Evolutionary conservation across 2,888 invertebrate genomes (phyloP).

Genomic region (Heteromurus nitidus): DNA sequence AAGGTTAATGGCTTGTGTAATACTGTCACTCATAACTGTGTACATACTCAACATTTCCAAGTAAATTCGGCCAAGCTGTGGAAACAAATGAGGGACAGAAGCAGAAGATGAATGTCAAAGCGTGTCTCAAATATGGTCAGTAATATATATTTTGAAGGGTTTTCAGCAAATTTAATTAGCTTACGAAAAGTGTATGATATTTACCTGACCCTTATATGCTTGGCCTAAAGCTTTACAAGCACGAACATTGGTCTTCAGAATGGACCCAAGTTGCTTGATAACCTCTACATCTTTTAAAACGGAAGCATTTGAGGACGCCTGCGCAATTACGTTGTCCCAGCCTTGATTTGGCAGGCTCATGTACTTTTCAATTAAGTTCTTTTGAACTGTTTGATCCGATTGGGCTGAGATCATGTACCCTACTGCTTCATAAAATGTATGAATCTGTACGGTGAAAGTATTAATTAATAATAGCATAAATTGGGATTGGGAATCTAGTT

Average conservation of each 20-base stretch:
- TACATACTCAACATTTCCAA: slow-evolving; percentile 99
- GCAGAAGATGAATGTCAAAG: neutral
- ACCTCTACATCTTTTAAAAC: slow-evolving; percentile 96
- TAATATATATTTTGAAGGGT: slow-evolving; percentile 10
- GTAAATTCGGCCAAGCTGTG: slow-evolving; percentile 95
- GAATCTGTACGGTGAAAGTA: slow-evolving; percentile 77
- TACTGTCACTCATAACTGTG: slow-evolving; percentile 97
- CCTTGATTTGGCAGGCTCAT: slow-evolving; percentile 98
- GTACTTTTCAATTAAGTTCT: slow-evolving; percentile 95
- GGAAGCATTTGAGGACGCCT: slow-evolving; percentile 96
- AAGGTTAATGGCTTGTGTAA: slow-evolving; percentile 92
- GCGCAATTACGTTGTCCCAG: slow-evolving; percentile 98
- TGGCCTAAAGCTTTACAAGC: slow-evolving; percentile 99
- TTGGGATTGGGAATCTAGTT: neutral
- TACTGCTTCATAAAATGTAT: slow-evolving; percentile 99
- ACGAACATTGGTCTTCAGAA: slow-evolving; percentile 98
- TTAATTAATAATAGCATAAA: no score
- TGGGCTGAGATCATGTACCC: slow-evolving; percentile 99
- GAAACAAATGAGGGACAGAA: no score
- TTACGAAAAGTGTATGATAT: no score
- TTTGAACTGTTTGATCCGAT: slow-evolving; percentile 91
- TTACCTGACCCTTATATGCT: slow-evolving; percentile 89
- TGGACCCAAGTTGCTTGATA: slow-evolving; percentile 97
- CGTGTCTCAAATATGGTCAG: neutral
- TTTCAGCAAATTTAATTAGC: slow-evolving; percentile 17